A percentile compares a stretch with the other conserved stretches of the same genome.
Evolutionary conservation across 2,888 invertebrate species (phyloP).

Genomic region (Pinctada fucata): DNA sequence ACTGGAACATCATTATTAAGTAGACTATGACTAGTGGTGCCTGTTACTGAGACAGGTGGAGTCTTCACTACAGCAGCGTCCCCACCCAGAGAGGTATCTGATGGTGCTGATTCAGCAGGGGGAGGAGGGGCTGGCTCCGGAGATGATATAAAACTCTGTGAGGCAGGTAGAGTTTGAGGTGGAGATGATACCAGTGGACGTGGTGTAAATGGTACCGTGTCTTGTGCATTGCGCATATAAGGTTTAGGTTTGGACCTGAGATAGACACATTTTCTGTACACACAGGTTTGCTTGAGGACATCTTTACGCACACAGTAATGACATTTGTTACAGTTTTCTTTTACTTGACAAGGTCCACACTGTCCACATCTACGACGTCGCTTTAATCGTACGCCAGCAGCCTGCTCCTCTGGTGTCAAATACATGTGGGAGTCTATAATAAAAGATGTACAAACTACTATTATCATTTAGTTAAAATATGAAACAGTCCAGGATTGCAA

Average conservation of each 20-base stretch:
- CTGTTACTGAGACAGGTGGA: neutral
- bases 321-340: conserved; percentile 71
- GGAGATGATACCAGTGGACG: conserved; percentile 11
- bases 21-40: neutral
- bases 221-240: conserved; percentile 43
- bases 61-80: neutral
- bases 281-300: conserved; percentile 70
- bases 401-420: conserved; percentile 45
- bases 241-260: conserved; percentile 64
- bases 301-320: conserved; percentile 68
- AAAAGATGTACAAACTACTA: too few relatives aligned
- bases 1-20: neutral
- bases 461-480: too few relatives aligned
- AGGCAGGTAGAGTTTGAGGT: neutral
- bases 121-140: neutral
- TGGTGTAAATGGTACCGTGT: conserved; percentile 6
- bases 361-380: conserved; percentile 68
- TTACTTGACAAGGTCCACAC: conserved; percentile 72
- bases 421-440: conserved; percentile 39
- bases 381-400: conserved; percentile 62
- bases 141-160: neutral
- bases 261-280: conserved; percentile 71
- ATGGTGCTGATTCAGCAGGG: neutral
- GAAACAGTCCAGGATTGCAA: too few relatives aligned
- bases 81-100: neutral